These are phyloP conservation scores for Bathynomus jamesi DNA, from an alignment of 1,140 invertebrate genomes.

Conservation along the genomic window DNA sequence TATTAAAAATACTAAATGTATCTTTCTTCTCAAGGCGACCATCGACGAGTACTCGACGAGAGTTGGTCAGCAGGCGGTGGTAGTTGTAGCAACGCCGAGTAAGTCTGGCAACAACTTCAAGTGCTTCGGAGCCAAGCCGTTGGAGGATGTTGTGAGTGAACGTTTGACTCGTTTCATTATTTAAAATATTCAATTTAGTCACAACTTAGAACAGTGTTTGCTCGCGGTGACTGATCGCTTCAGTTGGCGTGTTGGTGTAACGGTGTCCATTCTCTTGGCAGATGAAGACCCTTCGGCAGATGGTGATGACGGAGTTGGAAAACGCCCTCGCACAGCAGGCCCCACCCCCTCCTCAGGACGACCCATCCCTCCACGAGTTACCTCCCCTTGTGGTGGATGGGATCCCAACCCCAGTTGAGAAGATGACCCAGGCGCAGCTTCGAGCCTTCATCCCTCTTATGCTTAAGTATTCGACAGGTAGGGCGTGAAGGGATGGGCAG, in stretches of 20 bases:
- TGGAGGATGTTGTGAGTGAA: conserved; percentile 78
- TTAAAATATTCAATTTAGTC: too few relatives aligned
- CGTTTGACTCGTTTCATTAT: not conserved
- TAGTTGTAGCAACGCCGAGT: conserved; percentile 91
- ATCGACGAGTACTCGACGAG: conserved; percentile 95
- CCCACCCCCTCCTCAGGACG: conserved; percentile 81
- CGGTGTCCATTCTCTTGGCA: conserved; percentile 39
- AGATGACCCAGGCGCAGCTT: conserved; percentile 97
- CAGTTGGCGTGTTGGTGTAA: too few relatives aligned
- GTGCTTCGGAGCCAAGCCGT: conserved; percentile 92
- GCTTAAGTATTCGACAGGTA: conserved; percentile 90
- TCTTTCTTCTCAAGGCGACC: conserved; percentile 61
- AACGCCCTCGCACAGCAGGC: conserved; percentile 86
- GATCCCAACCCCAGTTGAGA: conserved; percentile 95
- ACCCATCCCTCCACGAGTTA: conserved; percentile 86
- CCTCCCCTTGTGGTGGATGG: conserved; percentile 93
- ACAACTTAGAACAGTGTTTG: too few relatives aligned
- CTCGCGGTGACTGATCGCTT: too few relatives aligned
- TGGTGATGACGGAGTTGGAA: conserved; percentile 92
- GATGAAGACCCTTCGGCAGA: conserved; percentile 73
- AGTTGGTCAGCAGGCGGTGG: conserved; percentile 94
- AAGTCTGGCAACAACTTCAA: conserved; percentile 85
- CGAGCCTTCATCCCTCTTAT: conserved; percentile 94
- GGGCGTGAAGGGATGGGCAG: too few relatives aligned
- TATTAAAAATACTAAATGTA: not conserved